A percentile compares a stretch with the other conserved stretches of the same genome.
phyloP scores from a whole-genome alignment of 2,797 vertebrate species.

The Platyrinchus mystaceus region DNA sequence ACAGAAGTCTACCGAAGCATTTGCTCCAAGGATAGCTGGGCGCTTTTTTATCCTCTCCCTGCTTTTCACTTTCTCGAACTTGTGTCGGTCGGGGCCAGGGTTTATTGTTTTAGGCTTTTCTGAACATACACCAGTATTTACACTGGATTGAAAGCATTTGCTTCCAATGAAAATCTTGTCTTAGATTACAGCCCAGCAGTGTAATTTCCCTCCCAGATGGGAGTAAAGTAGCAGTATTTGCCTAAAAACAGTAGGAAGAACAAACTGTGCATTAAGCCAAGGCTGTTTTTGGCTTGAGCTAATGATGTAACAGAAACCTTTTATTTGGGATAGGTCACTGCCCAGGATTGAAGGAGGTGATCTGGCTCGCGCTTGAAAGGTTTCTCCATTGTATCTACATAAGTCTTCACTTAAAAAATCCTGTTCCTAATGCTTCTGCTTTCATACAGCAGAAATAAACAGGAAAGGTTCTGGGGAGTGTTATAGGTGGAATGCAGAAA shows the following conservation, averaged over 20 bases:
- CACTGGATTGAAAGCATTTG: constrained; percentile 99
- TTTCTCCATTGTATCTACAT: constrained; percentile 92
- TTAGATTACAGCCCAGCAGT: constrained; percentile 96
- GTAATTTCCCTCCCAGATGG: constrained; percentile 86
- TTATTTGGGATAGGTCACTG: constrained; percentile 85
- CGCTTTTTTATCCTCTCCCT: constrained; percentile 74
- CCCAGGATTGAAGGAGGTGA: constrained; percentile 81
- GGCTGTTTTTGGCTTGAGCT: constrained; percentile 90
- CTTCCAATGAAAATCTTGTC: constrained; percentile 99
- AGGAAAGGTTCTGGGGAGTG: constrained; percentile 87
- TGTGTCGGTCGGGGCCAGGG: constrained; percentile 85
- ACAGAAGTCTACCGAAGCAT: constrained; percentile 72
- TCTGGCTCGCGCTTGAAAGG: constrained; percentile 83
- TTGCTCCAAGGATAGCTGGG: constrained; percentile 74
- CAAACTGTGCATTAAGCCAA: constrained; percentile 90
- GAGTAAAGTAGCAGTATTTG: constrained; percentile 88
- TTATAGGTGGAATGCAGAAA: constrained; percentile 94
- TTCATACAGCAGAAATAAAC: constrained; percentile 85
- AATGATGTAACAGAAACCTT: constrained; percentile 96
- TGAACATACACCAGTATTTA: constrained; percentile 97
- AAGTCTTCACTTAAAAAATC: constrained; percentile 90
- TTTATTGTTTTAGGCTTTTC: constrained; percentile 99
- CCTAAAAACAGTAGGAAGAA: constrained; percentile 96
- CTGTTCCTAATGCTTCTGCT: constrained; percentile 84
- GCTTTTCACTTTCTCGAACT: constrained; percentile 87